Percentiles rank a stretch among this genome's conserved stretches.
These are phyloP conservation scores for Heteromormyrus szaboi DNA, from an alignment of 2,797 vertebrate species.

Conservation along the genomic window DNA sequence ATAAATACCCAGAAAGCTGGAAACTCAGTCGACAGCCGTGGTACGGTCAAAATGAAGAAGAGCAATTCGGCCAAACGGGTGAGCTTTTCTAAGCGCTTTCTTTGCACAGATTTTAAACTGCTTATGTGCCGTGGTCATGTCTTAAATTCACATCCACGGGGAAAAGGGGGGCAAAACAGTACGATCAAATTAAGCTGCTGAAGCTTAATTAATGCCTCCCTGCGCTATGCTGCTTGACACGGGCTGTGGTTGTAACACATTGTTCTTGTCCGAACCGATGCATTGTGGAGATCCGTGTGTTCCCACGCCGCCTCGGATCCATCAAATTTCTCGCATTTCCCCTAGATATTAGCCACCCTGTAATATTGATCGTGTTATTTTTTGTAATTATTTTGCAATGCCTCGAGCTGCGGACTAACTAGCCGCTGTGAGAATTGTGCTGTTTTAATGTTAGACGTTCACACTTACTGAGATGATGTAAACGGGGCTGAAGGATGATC, in stretches of 20 bases:
- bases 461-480: neutral
- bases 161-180: neutral
- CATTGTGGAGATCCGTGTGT: neutral
- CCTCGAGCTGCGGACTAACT: neutral
- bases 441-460: neutral
- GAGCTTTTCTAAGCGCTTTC: constrained; percentile 19
- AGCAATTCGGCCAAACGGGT: constrained; percentile 50
- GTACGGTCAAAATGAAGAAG: constrained; percentile 44
- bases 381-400: neutral
- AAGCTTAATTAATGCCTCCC: neutral
- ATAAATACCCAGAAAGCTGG: constrained; percentile 7
- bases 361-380: neutral
- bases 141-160: neutral
- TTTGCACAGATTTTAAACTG: neutral
- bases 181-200: neutral
- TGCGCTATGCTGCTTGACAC: neutral
- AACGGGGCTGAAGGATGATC: neutral
- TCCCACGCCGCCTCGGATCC: neutral
- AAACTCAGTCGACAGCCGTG: constrained; percentile 15
- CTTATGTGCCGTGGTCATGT: neutral
- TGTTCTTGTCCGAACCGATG: constrained; percentile 7
- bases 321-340: neutral
- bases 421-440: neutral
- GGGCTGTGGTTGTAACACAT: constrained; percentile 7
- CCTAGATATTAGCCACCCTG: neutral